Conservation (phyloP, 2,888 invertebrate genomes). For the Nomada ferruginata region DNA sequence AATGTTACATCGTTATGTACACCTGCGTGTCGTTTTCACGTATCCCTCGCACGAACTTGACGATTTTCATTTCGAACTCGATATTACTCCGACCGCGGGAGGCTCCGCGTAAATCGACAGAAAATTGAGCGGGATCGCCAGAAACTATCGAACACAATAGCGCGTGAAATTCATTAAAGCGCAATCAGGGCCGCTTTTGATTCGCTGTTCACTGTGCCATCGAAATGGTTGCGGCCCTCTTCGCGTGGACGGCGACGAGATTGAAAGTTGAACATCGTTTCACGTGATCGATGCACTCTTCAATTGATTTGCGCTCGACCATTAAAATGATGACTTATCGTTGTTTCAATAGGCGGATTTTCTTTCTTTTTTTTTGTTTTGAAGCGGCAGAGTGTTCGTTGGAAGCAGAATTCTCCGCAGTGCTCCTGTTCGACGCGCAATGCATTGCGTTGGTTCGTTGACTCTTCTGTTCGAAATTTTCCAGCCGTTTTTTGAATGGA, state of each 20-base stretch:
- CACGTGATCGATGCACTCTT: neutral
- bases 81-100: conserved; percentile 1
- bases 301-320: neutral
- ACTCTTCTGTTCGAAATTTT: neutral
- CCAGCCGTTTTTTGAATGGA: no score
- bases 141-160: conserved; percentile 19
- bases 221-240: conserved; percentile 38
- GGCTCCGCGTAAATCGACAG: neutral
- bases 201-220: conserved; percentile 3
- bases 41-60: neutral
- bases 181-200: conserved; percentile 24
- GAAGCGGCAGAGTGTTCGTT: neutral
- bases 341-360: neutral
- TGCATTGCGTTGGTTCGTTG: no score
- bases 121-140: neutral
- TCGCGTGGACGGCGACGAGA: conserved; percentile 13
- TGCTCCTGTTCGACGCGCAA: neutral
- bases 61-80: conserved; percentile 21
- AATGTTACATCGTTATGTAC: neutral
- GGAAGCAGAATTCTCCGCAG: neutral
- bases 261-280: conserved; percentile 31
- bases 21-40: no score
- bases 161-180: conserved; percentile 55
- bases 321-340: neutral
- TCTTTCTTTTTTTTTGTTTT: no score